Evolutionary conservation across 2,888 invertebrate genomes (phyloP), one percentile per base, ranked within the genome.

Genomic region (Cremastobaeus sp.): DNA sequence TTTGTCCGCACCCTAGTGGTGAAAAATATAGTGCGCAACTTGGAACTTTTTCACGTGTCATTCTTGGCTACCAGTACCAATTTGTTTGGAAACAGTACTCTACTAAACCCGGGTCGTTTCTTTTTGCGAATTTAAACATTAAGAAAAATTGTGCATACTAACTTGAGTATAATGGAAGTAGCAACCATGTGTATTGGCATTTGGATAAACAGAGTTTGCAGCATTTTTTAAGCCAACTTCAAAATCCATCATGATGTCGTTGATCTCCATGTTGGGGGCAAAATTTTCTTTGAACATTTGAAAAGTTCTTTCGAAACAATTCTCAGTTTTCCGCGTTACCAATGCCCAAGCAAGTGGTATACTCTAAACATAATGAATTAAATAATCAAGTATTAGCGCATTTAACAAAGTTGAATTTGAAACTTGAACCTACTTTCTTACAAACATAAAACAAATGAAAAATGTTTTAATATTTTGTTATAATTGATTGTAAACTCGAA

Each of bases 331-430:
- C 3, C 14, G 34, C 0, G 14, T n/a, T 14, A 52, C 9, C 1
- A 52, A 21, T 21, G 21, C 50, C 50, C 50, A 52, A 15, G 50
- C 50, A 8, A 52, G 14, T n/a, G 35, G 50, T 1, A 50, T 1
- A 20, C 32, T 18, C 47, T 47, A 32, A 32, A 25, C 4, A 25
- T 25, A 25, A 25, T n/a, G n/a, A n/a, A n/a, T n/a, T n/a, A n/a
- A n/a, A n/a, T n/a, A n/a, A n/a, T n/a, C n/a, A n/a, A n/a, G n/a
- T n/a, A n/a, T n/a, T n/a, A n/a, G n/a, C n/a, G n/a, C n/a, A n/a
- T n/a, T 5, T 30, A 30, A 30, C 30, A 30, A 30, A 9, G 9
- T 30, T 30, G n/a, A n/a, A n/a, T n/a, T n/a, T n/a, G n/a, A n/a
- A n/a, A n/a, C n/a, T n/a, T n/a, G n/a, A n/a, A n/a, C n/a, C n/a